phyloP scores from a whole-genome alignment of 2,888 invertebrate species.

The Idaea straminata region DNA sequence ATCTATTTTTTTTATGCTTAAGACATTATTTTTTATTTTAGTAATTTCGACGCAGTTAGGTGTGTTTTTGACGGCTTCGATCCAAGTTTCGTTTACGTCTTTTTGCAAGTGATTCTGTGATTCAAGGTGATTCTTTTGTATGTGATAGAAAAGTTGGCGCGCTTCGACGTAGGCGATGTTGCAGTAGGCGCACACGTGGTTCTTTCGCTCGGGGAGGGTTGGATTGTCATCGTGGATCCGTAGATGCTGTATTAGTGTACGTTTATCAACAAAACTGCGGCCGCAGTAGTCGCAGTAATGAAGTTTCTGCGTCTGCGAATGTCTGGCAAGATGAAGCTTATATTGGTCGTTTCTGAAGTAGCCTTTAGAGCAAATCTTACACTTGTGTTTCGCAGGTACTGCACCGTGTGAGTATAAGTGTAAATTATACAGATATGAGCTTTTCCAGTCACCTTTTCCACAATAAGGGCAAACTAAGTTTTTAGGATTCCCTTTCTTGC shows the following conservation, averaged over 20 bases:
- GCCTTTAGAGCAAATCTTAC: constrained; percentile 45
- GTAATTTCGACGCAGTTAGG: constrained; percentile 58
- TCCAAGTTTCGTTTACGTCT: constrained; percentile 58
- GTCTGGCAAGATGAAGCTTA: constrained; percentile 39
- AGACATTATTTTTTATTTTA: constrained; percentile 53
- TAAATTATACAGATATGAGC: background rate
- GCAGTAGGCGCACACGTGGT: constrained; percentile 51
- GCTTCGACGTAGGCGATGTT: constrained; percentile 50
- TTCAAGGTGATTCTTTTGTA: constrained; percentile 55
- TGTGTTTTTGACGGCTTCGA: constrained; percentile 47
- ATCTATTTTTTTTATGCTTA: constrained; percentile 43
- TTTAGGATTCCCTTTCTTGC: background rate
- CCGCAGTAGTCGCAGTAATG: constrained; percentile 57
- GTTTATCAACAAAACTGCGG: constrained; percentile 50
- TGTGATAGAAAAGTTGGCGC: constrained; percentile 50
- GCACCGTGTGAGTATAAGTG: constrained; percentile 47
- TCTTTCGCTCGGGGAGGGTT: constrained; percentile 11
- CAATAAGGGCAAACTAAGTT: background rate
- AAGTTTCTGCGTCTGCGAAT: constrained; percentile 33
- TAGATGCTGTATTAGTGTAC: constrained; percentile 51
- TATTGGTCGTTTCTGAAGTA: constrained; percentile 53
- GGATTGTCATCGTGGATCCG: constrained; percentile 50
- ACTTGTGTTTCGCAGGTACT: constrained; percentile 44
- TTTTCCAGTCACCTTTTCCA: background rate
- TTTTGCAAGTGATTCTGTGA: constrained; percentile 41